Percentiles rank a stretch among this genome's conserved stretches.
Evolutionary conservation across 2,888 invertebrate species (phyloP).

Genomic region (Smittia sp.): DNA sequence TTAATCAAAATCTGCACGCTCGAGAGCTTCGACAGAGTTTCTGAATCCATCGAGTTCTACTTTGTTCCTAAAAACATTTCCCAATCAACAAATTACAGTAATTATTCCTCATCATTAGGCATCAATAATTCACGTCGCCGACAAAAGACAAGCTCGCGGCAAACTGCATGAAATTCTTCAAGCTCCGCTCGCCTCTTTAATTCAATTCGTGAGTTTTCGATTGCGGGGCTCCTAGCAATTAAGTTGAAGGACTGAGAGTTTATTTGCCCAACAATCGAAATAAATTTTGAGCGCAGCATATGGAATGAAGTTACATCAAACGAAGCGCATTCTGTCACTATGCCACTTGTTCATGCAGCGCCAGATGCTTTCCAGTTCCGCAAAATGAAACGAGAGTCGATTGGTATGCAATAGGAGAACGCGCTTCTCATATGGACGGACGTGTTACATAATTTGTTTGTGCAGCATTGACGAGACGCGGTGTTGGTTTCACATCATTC

Average conservation of each 20-base stretch:
- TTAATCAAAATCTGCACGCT: too few species aligned
- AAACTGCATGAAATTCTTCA: too few species aligned
- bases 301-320: not conserved
- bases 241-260: not conserved
- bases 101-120: too few species aligned
- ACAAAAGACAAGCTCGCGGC: too few species aligned
- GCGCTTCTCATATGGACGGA: slow-evolving; percentile 25
- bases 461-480: slow-evolving; percentile 13
- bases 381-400: not conserved
- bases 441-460: slow-evolving; percentile 22
- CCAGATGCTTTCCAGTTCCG: not conserved
- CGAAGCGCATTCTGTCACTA: not conserved
- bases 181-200: not conserved
- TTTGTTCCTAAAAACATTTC: too few species aligned
- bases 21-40: too few species aligned
- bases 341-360: slow-evolving; percentile 10
- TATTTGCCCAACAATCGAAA: not conserved
- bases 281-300: not conserved
- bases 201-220: not conserved
- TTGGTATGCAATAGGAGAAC: slow-evolving; percentile 36
- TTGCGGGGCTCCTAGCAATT: not conserved
- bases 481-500: slow-evolving; percentile 11
- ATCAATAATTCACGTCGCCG: too few species aligned
- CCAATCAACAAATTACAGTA: too few species aligned
- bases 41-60: too few species aligned